Base-by-base conservation (phyloP, 1,140 invertebrate species). In the Platyscapa corneri region DNA sequence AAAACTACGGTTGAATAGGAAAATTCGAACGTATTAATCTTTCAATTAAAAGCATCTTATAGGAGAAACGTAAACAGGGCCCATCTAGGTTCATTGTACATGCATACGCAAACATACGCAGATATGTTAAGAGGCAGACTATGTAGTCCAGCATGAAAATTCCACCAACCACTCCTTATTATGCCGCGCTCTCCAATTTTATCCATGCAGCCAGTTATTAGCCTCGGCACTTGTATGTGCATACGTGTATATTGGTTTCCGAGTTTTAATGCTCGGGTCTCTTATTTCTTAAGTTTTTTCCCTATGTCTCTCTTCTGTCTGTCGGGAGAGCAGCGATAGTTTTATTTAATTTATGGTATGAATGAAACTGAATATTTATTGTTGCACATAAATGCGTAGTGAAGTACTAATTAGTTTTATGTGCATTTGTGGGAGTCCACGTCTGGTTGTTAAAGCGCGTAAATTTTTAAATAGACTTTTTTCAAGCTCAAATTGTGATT, bases 161-260 rank as follows among this genome's bases (percentile, higher is more conserved):
- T 46, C 67, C 65, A 23, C 67, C 34, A 64, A 83, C 81, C 81
- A 83, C 81, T 75, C 81, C 81, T 83, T 37, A 72, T 53, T 74
- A 37, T 42, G 42, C 27, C 80, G 34, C 30, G 34, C 81, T 75
- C 67, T 70, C 32, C 67, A 70, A 70, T 70, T 70, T 70, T 37
- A 70, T 70, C 32, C 18, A 30, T 37, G 20, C 20, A 70, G 12
- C 32, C 37, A 70, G 32, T 37, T 75, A 83, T 83, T 83, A 83
- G n/a, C 80, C 46, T 72, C 49, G 76, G 76, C 49, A 34, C 30
- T 39, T 64, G 56, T 39, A 46, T 34, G 65, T 30, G 18, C 56
- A 2, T 23, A 60, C 23, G 18, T 56, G 20, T 6, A 32, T 20
- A 16, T 46, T 10, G 34, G 42, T 37, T 70, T 39, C 16, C 20